A percentile compares a stretch with the other conserved stretches of the same genome.
Evolutionary conservation across 2,888 invertebrate genomes (phyloP).

Genomic region (Gandaritis pyraliata): DNA sequence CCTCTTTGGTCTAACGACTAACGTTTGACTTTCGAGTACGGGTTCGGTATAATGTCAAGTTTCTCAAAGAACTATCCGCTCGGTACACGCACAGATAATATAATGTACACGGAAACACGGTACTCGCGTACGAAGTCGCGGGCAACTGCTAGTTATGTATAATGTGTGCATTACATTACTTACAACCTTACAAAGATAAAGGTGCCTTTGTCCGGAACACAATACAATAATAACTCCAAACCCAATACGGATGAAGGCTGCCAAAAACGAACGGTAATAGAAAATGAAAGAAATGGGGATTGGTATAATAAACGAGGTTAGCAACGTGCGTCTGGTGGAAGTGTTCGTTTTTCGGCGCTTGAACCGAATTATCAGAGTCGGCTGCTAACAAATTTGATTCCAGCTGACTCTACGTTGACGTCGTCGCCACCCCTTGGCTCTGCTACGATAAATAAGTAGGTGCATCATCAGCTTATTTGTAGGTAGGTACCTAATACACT

Average conservation of each 20-base stretch:
- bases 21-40: too few relatives aligned
- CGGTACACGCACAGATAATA: too few relatives aligned
- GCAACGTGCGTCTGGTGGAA: slow-evolving; percentile 35
- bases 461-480: not conserved
- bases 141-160: too few relatives aligned
- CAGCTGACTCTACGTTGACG: slow-evolving; percentile 34
- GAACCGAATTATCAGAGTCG: slow-evolving; percentile 50
- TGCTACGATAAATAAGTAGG: not conserved
- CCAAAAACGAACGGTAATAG: slow-evolving; percentile 36
- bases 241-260: slow-evolving; percentile 20
- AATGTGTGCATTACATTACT: too few relatives aligned
- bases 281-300: slow-evolving; percentile 41
- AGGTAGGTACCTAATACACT: too few relatives aligned
- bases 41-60: too few relatives aligned
- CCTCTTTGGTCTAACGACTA: too few relatives aligned
- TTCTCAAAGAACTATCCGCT: too few relatives aligned
- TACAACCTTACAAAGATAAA: slow-evolving; percentile 53
- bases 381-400: slow-evolving; percentile 57
- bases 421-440: not conserved
- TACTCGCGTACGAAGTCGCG: too few relatives aligned
- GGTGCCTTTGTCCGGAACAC: slow-evolving; percentile 43
- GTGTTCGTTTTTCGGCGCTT: slow-evolving; percentile 46
- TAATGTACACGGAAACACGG: too few relatives aligned
- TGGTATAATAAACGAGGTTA: slow-evolving; percentile 46
- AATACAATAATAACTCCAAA: slow-evolving; percentile 30